Conservation (phyloP, 1,140 invertebrate species). For the Danaus plexippus region DNA sequence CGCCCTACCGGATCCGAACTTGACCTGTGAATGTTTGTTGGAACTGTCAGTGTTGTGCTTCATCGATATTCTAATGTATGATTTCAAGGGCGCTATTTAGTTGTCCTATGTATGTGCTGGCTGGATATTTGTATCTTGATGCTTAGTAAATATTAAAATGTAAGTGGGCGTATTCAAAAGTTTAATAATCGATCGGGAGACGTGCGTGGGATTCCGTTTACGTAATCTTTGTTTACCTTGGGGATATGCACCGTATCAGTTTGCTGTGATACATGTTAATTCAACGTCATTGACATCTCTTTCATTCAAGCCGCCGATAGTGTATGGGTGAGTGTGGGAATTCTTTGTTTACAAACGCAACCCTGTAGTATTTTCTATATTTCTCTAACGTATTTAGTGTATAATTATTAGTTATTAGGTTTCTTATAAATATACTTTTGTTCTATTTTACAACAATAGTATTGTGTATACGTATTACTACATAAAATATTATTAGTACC, state of each 20-base stretch:
- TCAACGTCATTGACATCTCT: constrained; percentile 24
- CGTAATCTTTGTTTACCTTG: constrained; percentile 72
- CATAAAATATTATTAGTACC: too few species aligned
- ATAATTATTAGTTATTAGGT: background rate
- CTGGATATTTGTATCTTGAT: constrained; percentile 37
- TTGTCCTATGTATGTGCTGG: constrained; percentile 56
- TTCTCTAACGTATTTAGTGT: constrained; percentile 4
- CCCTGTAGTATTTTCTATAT: constrained; percentile 6
- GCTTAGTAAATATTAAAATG: constrained; percentile 50
- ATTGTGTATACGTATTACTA: too few species aligned
- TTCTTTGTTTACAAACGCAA: constrained; percentile 13
- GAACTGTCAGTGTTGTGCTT: constrained; percentile 67
- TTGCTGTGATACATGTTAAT: constrained; percentile 33
- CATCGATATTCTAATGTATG: constrained; percentile 69
- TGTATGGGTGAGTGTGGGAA: constrained; percentile 21
- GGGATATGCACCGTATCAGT: constrained; percentile 60
- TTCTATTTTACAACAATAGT: too few species aligned
- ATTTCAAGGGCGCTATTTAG: constrained; percentile 60
- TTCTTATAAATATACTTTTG: too few species aligned
- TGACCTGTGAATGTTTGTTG: constrained; percentile 64
- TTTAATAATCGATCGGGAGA: constrained; percentile 69
- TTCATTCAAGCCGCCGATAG: constrained; percentile 18
- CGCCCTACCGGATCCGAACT: constrained; percentile 44
- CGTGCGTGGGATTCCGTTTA: constrained; percentile 69
- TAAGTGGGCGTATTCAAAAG: constrained; percentile 71